Percentiles rank a stretch among this genome's conserved stretches.
Evolutionary conservation across 2,113 vertebrate species (phyloP).

Genomic region (Strigops habroptila): DNA sequence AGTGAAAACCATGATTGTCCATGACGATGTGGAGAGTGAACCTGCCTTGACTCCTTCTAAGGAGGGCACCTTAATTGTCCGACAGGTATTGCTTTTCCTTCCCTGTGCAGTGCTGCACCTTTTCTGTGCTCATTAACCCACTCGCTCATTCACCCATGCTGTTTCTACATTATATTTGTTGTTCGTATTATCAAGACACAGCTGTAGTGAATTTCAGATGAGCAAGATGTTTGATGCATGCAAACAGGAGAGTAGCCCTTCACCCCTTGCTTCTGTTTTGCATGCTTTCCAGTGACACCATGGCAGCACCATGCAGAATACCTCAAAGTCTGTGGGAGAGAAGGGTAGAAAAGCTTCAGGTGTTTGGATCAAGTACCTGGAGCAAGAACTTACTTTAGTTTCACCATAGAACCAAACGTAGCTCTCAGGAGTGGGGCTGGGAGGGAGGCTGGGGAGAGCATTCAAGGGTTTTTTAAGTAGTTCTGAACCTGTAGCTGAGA

Average conservation of each 20-base stretch:
- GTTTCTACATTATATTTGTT: conserved; percentile 75
- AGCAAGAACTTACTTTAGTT: not conserved
- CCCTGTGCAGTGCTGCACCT: conserved; percentile 24
- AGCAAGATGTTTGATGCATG: conserved; percentile 68
- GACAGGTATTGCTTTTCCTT: conserved; percentile 85
- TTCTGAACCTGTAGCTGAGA: not conserved
- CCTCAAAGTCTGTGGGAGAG: conserved; percentile 45
- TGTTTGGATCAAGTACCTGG: not conserved
- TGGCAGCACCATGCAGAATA: conserved; percentile 34
- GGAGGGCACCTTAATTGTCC: conserved; percentile 94
- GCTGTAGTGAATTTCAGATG: conserved; percentile 45
- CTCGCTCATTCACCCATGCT: conserved; percentile 78
- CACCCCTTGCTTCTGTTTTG: conserved; percentile 70
- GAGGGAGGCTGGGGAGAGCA: not conserved
- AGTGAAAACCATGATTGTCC: conserved; percentile 95
- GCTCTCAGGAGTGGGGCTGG: not conserved
- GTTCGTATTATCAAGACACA: conserved; percentile 58
- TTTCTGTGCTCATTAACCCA: conserved; percentile 74
- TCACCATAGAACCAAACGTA: not conserved
- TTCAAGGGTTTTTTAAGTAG: not conserved
- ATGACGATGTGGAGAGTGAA: conserved; percentile 92
- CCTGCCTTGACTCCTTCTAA: conserved; percentile 92
- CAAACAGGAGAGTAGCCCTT: conserved; percentile 27
- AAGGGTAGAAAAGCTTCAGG: conserved; percentile 37
- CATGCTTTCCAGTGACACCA: conserved; percentile 68